Conservation (phyloP, 2,888 invertebrate species). For the Athalia rosae region DNA sequence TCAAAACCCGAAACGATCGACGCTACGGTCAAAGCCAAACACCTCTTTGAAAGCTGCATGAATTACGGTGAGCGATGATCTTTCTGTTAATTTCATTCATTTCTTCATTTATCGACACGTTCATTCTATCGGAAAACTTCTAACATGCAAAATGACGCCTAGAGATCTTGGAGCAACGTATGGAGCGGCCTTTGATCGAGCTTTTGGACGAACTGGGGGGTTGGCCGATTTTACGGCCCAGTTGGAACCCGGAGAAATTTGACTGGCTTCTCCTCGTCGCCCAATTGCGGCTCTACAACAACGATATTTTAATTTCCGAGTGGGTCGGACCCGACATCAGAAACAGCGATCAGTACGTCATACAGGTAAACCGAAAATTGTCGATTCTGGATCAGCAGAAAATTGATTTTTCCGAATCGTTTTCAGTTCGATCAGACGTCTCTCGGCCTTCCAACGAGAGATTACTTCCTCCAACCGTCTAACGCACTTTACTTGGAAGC, state of each 20-base stretch:
- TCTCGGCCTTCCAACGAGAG: slow-evolving; percentile 81
- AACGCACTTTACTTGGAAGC: slow-evolving; percentile 84
- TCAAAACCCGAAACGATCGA: slow-evolving; percentile 72
- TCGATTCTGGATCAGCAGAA: neutral
- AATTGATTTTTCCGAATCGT: neutral
- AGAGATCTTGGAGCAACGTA: slow-evolving; percentile 82
- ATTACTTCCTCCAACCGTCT: slow-evolving; percentile 83
- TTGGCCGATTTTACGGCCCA: slow-evolving; percentile 85
- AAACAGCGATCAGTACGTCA: slow-evolving; percentile 92
- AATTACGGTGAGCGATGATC: slow-evolving; percentile 76
- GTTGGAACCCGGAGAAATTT: slow-evolving; percentile 81
- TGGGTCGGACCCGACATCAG: slow-evolving; percentile 96
- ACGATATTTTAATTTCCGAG: slow-evolving; percentile 88
- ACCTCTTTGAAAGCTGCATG: slow-evolving; percentile 91
- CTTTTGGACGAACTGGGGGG: slow-evolving; percentile 86
- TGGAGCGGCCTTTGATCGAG: slow-evolving; percentile 82
- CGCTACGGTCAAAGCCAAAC: slow-evolving; percentile 87
- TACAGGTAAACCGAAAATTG: slow-evolving; percentile 77
- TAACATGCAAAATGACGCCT: slow-evolving; percentile 50
- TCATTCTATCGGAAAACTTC: neutral
- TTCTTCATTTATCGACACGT: neutral
- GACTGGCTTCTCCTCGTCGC: slow-evolving; percentile 86
- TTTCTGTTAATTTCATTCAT: neutral
- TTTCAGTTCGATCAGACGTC: slow-evolving; percentile 89
- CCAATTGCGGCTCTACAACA: slow-evolving; percentile 85